Evolutionary conservation across 2,888 invertebrate genomes (phyloP), one percentile per base, ranked within the genome.

Genomic region (Tuta absoluta): DNA sequence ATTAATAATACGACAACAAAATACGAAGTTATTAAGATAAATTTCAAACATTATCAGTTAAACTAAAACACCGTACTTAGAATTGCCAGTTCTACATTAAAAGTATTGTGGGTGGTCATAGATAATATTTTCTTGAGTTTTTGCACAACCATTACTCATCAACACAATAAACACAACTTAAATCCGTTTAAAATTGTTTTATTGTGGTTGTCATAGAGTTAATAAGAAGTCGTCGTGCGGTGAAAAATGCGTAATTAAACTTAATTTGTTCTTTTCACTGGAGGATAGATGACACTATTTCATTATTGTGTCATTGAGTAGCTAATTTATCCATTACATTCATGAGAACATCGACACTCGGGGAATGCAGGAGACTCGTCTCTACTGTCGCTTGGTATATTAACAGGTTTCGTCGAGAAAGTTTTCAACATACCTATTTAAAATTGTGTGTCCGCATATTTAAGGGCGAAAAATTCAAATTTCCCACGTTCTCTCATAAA

Each of bases 191-290:
- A n/a, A n/a, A n/a, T n/a, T n/a, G n/a, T n/a, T n/a, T n/a, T n/a
- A n/a, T n/a, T n/a, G n/a, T n/a, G n/a, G n/a, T n/a, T n/a, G n/a
- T n/a, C n/a, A n/a, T n/a, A n/a, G 23, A 53, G 24, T 53, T 53
- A 24, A 24, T 53, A 24, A 53, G 53, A 53, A 53, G n/a, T n/a
- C n/a, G 53, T 21, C n/a, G 11, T n/a, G 53, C 24, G 53, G 53
- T 53, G 53, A 2, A 21, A 10, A 53, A 14, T 53, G 53, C 53
- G 53, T 53, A 23, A 53, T 53, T 2, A 14, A 11, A 53, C 24
- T 24, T 19, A 14, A 10, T 53, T 53, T 1, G 21, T 24, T n/a
- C 12, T 24, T 53, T 53, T 53, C 8, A 23, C 21, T 24, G 12
- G 23, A 51, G n/a, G 51, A 12, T 53, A 14, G 53, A 53, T 53